Conservation (phyloP, 2,888 invertebrate genomes). For the Watsonalla binaria region DNA sequence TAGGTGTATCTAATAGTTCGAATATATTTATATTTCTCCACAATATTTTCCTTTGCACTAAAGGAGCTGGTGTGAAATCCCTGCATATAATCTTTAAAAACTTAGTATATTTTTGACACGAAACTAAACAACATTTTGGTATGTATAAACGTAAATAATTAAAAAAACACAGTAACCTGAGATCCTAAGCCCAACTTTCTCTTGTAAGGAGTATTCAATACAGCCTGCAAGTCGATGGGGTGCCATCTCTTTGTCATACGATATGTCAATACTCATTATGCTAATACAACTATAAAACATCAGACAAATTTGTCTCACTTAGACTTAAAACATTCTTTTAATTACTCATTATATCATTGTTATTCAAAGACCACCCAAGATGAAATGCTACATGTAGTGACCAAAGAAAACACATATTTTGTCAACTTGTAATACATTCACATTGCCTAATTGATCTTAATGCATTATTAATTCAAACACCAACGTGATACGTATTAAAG, state of each 20-base stretch:
- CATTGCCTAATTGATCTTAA: constrained; percentile 53
- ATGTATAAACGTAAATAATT: not conserved
- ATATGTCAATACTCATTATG: constrained; percentile 2
- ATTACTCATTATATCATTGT: constrained; percentile 2
- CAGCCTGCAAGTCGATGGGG: not conserved
- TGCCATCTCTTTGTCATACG: not conserved
- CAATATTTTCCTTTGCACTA: too few species aligned
- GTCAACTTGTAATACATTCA: constrained; percentile 36
- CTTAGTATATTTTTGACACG: too few species aligned
- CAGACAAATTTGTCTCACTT: not conserved
- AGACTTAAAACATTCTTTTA: constrained; percentile 1
- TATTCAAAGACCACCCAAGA: constrained; percentile 31
- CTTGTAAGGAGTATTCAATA: not conserved
- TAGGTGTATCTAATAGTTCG: too few species aligned
- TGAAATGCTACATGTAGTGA: constrained; percentile 17
- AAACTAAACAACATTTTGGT: too few species aligned
- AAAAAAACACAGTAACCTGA: not conserved
- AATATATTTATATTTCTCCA: too few species aligned
- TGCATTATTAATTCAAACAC: constrained; percentile 58
- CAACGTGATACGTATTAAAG: constrained; percentile 24
- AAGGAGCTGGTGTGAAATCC: too few species aligned
- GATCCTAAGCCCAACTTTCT: not conserved
- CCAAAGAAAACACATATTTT: constrained; percentile 28
- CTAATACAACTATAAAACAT: not conserved
- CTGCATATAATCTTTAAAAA: too few species aligned